A percentile compares a stretch with the other conserved stretches of the same genome.
phyloP scores from a whole-genome alignment of 2,888 invertebrate genomes.

The Ellobium chinense region DNA sequence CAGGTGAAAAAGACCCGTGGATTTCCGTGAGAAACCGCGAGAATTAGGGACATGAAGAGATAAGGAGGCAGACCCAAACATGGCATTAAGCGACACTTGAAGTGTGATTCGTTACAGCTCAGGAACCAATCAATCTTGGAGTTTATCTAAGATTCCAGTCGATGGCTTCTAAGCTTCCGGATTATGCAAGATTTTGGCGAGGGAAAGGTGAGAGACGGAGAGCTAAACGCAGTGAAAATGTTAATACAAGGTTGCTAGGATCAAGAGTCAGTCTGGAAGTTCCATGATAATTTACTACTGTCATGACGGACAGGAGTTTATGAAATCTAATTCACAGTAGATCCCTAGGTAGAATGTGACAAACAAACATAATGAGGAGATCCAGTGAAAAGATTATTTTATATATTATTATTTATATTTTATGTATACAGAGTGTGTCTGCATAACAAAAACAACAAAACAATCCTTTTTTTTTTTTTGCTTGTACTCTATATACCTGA shows the following conservation, averaged over 20 bases:
- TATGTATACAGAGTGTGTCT: neutral
- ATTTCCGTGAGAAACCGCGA: neutral
- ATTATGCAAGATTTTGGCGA: too few species aligned
- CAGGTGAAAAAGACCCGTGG: neutral
- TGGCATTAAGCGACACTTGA: neutral
- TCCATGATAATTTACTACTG: too few species aligned
- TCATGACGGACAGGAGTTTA: too few species aligned
- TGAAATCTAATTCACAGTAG: neutral
- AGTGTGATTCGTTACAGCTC: neutral
- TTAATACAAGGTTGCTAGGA: too few species aligned
- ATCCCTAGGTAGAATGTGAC: neutral
- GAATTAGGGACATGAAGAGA: neutral
- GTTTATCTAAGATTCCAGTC: too few species aligned
- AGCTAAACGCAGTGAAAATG: neutral
- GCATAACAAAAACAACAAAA: too few species aligned
- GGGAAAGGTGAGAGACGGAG: neutral
- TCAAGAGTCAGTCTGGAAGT: too few species aligned
- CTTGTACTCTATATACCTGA: too few species aligned
- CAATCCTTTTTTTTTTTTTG: too few species aligned
- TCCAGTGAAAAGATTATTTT: neutral
- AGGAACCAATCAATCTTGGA: neutral
- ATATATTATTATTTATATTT: too few species aligned
- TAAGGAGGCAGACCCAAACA: neutral
- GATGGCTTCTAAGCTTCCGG: too few species aligned
- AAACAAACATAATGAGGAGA: neutral